phyloP scores from a whole-genome alignment of 2,797 vertebrate genomes.

The Pelobates cultripes region DNA sequence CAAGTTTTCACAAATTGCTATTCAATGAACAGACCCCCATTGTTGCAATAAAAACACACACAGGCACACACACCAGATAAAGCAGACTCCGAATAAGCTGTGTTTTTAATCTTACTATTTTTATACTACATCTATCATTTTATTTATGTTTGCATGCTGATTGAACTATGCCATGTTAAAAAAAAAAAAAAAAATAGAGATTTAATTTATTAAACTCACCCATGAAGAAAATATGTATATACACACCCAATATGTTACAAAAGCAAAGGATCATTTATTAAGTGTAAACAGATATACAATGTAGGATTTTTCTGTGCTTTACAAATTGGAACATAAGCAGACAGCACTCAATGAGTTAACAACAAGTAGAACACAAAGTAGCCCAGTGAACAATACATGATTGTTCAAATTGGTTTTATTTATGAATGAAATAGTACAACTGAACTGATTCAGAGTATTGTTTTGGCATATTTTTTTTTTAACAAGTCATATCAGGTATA shows the following conservation, averaged over 20 bases:
- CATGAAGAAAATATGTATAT: constrained; percentile 42
- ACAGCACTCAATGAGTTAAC: constrained; percentile 41
- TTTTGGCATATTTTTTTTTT: neutral
- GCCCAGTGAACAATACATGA: neutral
- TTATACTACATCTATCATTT: constrained; percentile 16
- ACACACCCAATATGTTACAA: constrained; percentile 40
- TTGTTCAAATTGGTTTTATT: neutral
- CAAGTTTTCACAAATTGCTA: too few species aligned
- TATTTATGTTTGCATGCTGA: constrained; percentile 34
- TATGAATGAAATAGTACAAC: neutral
- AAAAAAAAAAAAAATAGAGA: constrained; percentile 29
- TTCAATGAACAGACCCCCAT: too few species aligned
- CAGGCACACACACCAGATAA: neutral
- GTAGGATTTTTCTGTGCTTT: constrained; percentile 59
- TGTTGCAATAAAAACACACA: too few species aligned
- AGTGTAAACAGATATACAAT: constrained; percentile 60
- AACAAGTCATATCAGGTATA: neutral
- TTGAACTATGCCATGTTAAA: constrained; percentile 24
- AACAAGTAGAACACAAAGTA: constrained; percentile 1
- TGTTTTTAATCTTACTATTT: constrained; percentile 8
- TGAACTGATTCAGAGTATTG: neutral
- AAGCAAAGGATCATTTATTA: constrained; percentile 65
- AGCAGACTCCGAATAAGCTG: constrained; percentile 35
- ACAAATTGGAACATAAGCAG: constrained; percentile 53
- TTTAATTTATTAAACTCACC: neutral